phyloP scores from a whole-genome alignment of 2,797 vertebrate species.

The Halcyon smyrnensis region DNA sequence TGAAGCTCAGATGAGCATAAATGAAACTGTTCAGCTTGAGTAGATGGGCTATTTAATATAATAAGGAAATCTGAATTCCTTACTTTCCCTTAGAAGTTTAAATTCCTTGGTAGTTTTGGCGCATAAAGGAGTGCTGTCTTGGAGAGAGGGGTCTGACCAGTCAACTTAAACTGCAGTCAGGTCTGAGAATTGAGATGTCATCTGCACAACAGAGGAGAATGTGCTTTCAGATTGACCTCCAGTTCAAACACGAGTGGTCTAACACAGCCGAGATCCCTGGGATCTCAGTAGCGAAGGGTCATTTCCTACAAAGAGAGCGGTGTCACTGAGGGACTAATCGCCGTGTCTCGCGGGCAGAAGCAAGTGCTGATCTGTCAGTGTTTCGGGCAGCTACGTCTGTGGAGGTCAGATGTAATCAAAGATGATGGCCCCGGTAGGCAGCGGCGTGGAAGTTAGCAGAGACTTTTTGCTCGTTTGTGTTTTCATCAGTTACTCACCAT shows the following conservation, averaged over 20 bases:
- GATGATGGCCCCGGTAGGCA: background rate
- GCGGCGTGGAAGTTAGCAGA: fast-evolving
- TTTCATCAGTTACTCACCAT: background rate
- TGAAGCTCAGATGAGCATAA: background rate
- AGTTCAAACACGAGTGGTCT: background rate
- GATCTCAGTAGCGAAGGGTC: background rate
- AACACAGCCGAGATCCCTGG: background rate
- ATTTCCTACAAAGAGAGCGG: background rate
- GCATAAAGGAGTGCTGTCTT: background rate
- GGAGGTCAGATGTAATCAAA: background rate
- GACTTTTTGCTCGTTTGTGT: background rate
- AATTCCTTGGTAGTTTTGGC: background rate
- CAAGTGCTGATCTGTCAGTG: background rate
- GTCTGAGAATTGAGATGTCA: background rate
- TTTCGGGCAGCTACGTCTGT: background rate
- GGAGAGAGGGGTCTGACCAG: background rate
- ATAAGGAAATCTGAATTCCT: background rate
- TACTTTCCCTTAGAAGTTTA: background rate
- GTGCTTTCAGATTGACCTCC: background rate
- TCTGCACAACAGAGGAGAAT: background rate
- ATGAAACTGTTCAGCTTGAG: background rate
- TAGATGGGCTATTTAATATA: background rate
- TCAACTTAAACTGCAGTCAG: background rate
- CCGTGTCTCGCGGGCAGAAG: background rate
- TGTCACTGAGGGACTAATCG: background rate